Base-by-base conservation (phyloP, 2,888 invertebrate genomes). In the Heliconius erato region DNA sequence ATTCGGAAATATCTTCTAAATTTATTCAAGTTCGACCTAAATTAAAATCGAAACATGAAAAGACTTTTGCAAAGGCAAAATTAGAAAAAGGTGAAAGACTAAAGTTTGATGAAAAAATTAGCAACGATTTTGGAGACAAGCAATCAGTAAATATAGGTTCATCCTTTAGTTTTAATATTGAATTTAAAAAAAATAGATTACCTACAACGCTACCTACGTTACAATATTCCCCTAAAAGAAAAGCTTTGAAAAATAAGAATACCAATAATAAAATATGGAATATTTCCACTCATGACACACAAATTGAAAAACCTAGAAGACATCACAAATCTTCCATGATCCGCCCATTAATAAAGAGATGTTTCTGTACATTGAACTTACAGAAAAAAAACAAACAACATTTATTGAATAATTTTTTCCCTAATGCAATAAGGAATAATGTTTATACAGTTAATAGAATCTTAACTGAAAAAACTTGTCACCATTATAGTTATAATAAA, bases 291-390 rank as follows among this genome's bases (percentile, higher is more conserved):
- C 63, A 84, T 80, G 78, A 83, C 74, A 86, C 87, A 14, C 88
- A 88, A 82, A 79, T 82, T 23, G 67, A 82, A 49, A 80, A 80
- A 76, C 76, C 81, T 26, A 87, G 84, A 68, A 86, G 82, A 76
- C 71, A 14, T n/a, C 79, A 87, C 79, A 88, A 86, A 82, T 83
- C 85, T 68, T 83, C 87, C 3, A 84, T 86, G 26, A 84, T 87
- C 32, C 83, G 81, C n/a, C 87, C 89, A 28, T 86, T 87, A 35
- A 79, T 90, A n/a, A 90, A 90, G 85, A 87, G 88, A 80, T 90
- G 91, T 85, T 89, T 90, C 79, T 90, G 89, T 83, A 89, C 89
- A 49, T 83, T 89, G 28, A 87, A 89, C 82, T 87, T 89, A 80
- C 86, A 88, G 82, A 89, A 89, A 78, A 84, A 83, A 81, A 77